These are phyloP conservation scores for Neodiprion fabricii DNA, from an alignment of 1,140 invertebrate genomes.

Conservation along the genomic window DNA sequence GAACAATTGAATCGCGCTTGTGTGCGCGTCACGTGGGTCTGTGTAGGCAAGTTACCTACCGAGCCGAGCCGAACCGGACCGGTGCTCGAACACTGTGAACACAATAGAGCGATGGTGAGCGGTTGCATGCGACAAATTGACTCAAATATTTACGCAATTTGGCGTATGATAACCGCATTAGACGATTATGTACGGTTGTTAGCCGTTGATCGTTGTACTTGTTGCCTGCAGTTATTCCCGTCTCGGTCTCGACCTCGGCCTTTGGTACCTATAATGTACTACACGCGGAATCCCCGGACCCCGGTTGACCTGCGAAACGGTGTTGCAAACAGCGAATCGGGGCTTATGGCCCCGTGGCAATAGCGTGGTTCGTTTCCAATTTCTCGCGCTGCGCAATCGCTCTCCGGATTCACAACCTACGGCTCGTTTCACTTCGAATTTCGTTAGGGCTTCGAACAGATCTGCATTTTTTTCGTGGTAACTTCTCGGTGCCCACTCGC, in stretches of 20 bases:
- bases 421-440: no score
- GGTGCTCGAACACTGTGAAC: slow-evolving; percentile 3
- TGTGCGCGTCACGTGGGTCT: not conserved
- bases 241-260: slow-evolving; percentile 21
- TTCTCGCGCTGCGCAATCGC: not conserved
- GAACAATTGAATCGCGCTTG: not conserved
- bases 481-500: no score
- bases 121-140: slow-evolving; percentile 57
- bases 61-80: not conserved
- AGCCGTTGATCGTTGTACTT: slow-evolving; percentile 38
- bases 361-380: not conserved
- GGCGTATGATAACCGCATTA: slow-evolving; percentile 57
- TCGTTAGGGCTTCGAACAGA: no score
- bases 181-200: slow-evolving; percentile 58
- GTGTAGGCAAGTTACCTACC: not conserved
- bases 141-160: slow-evolving; percentile 60
- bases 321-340: slow-evolving; percentile 44
- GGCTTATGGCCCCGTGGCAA: not conserved
- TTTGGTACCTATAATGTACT: not conserved
- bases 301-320: slow-evolving; percentile 25
- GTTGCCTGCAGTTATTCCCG: slow-evolving; percentile 34
- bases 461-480: not conserved
- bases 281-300: slow-evolving; percentile 13
- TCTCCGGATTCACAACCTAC: not conserved
- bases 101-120: slow-evolving; percentile 8